These are phyloP conservation scores for Epistrophe eligans DNA, from an alignment of 2,888 invertebrate genomes.

Conservation along the genomic window DNA sequence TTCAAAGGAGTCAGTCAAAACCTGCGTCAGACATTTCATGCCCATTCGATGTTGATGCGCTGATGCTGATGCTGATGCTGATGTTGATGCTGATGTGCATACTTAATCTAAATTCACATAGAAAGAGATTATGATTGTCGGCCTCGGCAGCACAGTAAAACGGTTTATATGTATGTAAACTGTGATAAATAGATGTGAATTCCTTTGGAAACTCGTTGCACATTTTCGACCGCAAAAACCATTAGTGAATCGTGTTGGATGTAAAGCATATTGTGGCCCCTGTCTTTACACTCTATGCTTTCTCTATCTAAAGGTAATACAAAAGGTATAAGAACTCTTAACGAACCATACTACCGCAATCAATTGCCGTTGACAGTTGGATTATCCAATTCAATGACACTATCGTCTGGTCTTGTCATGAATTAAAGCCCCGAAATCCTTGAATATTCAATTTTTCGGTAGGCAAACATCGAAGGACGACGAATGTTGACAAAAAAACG, in stretches of 20 bases:
- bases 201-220: constrained; percentile 42
- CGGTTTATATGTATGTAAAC: neutral
- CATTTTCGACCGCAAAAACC: constrained; percentile 53
- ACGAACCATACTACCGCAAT: constrained; percentile 17
- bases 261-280: constrained; percentile 31
- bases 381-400: constrained; percentile 40
- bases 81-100: constrained; percentile 51
- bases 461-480: neutral
- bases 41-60: constrained; percentile 32
- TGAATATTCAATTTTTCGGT: constrained; percentile 42
- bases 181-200: neutral
- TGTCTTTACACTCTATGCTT: neutral
- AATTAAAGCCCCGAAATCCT: constrained; percentile 28
- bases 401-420: constrained; percentile 35
- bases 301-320: neutral
- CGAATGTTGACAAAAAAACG: constrained; percentile 1
- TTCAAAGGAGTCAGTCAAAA: constrained; percentile 40
- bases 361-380: constrained; percentile 12
- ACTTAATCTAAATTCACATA: constrained; percentile 37
- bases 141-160: neutral
- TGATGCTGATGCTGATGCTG: constrained; percentile 44
- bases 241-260: constrained; percentile 43
- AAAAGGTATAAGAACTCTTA: neutral
- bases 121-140: constrained; percentile 34
- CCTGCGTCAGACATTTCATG: constrained; percentile 51